Evolutionary conservation across 1,140 invertebrate genomes (phyloP).

Genomic region (Trigoniulus corallinus): DNA sequence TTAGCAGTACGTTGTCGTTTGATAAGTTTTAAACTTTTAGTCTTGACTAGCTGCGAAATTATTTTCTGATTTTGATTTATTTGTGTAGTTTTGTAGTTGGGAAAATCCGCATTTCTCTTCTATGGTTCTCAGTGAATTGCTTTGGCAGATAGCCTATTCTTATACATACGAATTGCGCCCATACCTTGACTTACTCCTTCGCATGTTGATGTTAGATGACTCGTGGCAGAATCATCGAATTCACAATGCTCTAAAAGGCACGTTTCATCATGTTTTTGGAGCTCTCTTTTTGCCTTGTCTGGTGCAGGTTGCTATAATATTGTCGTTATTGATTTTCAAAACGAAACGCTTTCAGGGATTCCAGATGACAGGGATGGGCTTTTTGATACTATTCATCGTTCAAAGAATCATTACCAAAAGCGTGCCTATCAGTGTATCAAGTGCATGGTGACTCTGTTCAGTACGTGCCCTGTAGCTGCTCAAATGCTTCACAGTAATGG

Average conservation of each 20-base stretch:
- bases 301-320: background rate
- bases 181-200: constrained; percentile 73
- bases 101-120: constrained; percentile 87
- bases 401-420: constrained; percentile 90
- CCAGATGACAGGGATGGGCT: constrained; percentile 82
- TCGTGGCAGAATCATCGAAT: constrained; percentile 89
- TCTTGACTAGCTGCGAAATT: background rate
- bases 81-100: constrained; percentile 75
- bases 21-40: background rate
- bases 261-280: constrained; percentile 2
- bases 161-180: constrained; percentile 87
- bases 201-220: constrained; percentile 77
- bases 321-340: background rate
- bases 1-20: constrained; percentile 23
- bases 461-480: constrained; percentile 51
- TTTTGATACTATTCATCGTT: constrained; percentile 78
- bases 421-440: constrained; percentile 93
- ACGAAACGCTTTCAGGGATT: constrained; percentile 39
- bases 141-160: constrained; percentile 77
- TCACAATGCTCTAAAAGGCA: constrained; percentile 75
- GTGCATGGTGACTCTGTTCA: constrained; percentile 77
- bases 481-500: constrained; percentile 56
- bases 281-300: background rate
- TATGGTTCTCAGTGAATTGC: constrained; percentile 66
- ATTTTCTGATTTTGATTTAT: background rate